Conservation (phyloP, 23 tunicate genomes). For the Styela plicata region DNA sequence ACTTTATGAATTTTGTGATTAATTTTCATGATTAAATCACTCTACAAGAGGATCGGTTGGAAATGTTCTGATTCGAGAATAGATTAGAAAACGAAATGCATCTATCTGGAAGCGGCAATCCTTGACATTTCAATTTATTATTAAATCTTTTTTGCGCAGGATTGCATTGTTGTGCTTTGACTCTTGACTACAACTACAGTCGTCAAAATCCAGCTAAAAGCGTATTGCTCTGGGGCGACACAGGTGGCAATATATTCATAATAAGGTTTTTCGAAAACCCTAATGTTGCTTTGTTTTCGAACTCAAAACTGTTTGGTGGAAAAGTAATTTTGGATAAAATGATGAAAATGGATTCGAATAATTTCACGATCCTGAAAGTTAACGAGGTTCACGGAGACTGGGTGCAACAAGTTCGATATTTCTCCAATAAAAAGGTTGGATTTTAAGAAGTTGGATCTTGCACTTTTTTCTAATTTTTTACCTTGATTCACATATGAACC, state of each 20-base stretch:
- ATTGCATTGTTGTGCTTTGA: slow-evolving; percentile 51
- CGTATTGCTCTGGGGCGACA: slow-evolving; percentile 83
- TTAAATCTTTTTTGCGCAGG: slow-evolving; percentile 23
- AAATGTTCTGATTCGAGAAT: too few relatives aligned
- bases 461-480: too few relatives aligned
- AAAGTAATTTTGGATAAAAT: slow-evolving; percentile 23
- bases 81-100: too few relatives aligned
- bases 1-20: too few relatives aligned
- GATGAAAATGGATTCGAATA: slow-evolving; percentile 11
- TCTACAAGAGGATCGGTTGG: too few relatives aligned
- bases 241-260: slow-evolving; percentile 59
- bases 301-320: slow-evolving; percentile 36
- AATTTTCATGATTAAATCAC: too few relatives aligned
- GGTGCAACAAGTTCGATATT: slow-evolving; percentile 80
- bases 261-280: slow-evolving; percentile 70
- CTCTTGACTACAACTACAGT: slow-evolving; percentile 73
- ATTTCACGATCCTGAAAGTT: slow-evolving; percentile 28
- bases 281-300: slow-evolving; percentile 51
- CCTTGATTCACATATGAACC: too few relatives aligned
- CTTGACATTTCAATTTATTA: not conserved
- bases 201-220: slow-evolving; percentile 32
- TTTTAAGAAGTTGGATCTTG: too few relatives aligned
- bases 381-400: slow-evolving; percentile 54
- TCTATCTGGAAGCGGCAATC: too few relatives aligned
- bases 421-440: slow-evolving; percentile 58